phyloP scores from a whole-genome alignment of 2,797 vertebrate genomes.

The Kryptolebias ocellatus region DNA sequence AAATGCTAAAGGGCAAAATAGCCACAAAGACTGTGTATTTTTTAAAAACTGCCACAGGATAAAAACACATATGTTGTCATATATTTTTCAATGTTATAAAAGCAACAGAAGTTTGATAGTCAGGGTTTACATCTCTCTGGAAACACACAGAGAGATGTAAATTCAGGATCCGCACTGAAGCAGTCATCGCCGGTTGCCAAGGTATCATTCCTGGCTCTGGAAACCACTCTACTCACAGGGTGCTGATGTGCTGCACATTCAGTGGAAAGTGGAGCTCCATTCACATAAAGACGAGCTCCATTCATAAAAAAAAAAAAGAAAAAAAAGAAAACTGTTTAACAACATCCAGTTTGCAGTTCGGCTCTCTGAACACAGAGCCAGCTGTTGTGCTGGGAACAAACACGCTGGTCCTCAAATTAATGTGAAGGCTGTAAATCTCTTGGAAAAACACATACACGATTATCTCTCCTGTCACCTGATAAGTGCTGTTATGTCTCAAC shows the following conservation, averaged over 20 bases:
- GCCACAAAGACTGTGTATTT: no score
- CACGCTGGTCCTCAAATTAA: neutral
- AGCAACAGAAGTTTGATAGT: no score
- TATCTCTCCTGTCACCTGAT: no score
- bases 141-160: no score
- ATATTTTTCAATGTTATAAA: no score
- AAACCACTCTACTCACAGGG: conserved; percentile 35
- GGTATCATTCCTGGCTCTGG: conserved; percentile 47
- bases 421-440: no score
- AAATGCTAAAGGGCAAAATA: no score
- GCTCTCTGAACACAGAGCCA: conserved; percentile 11
- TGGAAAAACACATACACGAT: no score
- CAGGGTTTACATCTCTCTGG: no score
- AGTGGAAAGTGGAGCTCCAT: conserved; percentile 50
- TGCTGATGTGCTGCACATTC: conserved; percentile 18
- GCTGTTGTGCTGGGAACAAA: conserved; percentile 11
- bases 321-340: neutral
- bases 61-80: no score
- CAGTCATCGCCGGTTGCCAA: conserved; percentile 50
- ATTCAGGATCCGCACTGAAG: conserved; percentile 3
- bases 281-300: conserved; percentile 47
- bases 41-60: no score
- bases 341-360: conserved; percentile 3
- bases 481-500: no score
- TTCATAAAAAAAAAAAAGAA: conserved; percentile 39